Base-by-base conservation (phyloP, 2,888 invertebrate species). In the Cryptophagus acutangulus region DNA sequence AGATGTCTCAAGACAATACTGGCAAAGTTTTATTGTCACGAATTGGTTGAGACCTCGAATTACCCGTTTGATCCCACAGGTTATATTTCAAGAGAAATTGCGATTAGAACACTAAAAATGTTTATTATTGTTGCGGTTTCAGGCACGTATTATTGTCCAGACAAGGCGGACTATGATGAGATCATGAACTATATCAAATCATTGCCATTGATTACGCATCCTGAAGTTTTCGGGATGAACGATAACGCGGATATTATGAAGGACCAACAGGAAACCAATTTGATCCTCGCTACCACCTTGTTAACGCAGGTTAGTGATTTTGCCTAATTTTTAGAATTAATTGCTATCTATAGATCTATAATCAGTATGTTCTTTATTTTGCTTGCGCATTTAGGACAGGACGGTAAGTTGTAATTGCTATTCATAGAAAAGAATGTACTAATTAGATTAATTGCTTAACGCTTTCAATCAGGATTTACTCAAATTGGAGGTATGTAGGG, bases 231-330 rank as follows among this genome's bases (percentile, higher is more conserved):
- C 69, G 94, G 94, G 8, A 87, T 94, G 78, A 84, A 94, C 66
- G 79, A 87, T 42, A 94, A 94, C 71, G 93, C 92, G 0, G 91
- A 93, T 60, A 90, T 94, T 57, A 84, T 88, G 58, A 90, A 91
- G 65, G 92, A 94, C 66, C 85, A 90, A 66, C 82, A 87, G 55
- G 93, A 94, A 64, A 87, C 90, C 1, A 78, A 79, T 54, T 76
- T 84, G 44, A 63, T 95, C 39, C 79, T 93, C 40, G 69, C 73
- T 40, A 89, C 83, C 10, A 80, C 83, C 9, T 68, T 88, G 39
- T 67, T 85, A 3, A 89, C 89, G 9, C 89, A 90, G 82, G 89
- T 86, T 57, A n/a, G n/a, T n/a, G n/a, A 62, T 17, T 24, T 29
- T 30, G 8, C 13, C 10, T 25, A 26, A 12, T 2, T 15, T 14